phyloP scores from a whole-genome alignment of 1,140 invertebrate species.

The Hylaeus anthracinus region DNA sequence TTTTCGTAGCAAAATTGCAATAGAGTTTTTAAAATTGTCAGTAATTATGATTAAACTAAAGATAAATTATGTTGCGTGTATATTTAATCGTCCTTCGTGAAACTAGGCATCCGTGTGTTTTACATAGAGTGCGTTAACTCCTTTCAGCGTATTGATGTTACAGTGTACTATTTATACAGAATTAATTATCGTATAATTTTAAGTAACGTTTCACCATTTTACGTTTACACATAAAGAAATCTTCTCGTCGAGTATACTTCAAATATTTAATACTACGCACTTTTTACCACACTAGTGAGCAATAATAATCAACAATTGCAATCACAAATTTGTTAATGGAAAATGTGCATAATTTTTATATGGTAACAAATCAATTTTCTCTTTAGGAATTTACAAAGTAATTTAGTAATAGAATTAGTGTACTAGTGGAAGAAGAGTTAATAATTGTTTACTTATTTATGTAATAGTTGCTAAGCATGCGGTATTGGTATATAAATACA shows the following conservation, averaged over 20 bases:
- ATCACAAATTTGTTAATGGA: neutral
- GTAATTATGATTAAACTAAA: neutral
- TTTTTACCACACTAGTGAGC: neutral
- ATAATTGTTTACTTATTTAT: too few relatives aligned
- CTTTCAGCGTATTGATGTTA: neutral
- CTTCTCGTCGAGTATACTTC: neutral
- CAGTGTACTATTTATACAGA: neutral
- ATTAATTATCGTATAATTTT: slow-evolving; percentile 34
- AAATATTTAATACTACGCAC: neutral
- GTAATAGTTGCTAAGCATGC: too few relatives aligned
- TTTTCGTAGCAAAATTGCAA: too few relatives aligned
- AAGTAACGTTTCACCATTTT: slow-evolving; percentile 14
- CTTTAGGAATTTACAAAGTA: too few relatives aligned
- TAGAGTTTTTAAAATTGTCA: too few relatives aligned
- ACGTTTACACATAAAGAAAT: neutral
- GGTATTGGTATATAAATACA: too few relatives aligned
- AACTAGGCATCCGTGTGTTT: neutral
- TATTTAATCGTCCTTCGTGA: neutral
- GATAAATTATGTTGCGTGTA: neutral
- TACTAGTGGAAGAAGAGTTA: too few relatives aligned
- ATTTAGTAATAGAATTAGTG: too few relatives aligned
- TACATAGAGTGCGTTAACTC: neutral
- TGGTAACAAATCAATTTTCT: neutral
- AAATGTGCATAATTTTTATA: neutral
- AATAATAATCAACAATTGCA: neutral